phyloP scores from a whole-genome alignment of 2,888 invertebrate species.

The Acleris sparsana region DNA sequence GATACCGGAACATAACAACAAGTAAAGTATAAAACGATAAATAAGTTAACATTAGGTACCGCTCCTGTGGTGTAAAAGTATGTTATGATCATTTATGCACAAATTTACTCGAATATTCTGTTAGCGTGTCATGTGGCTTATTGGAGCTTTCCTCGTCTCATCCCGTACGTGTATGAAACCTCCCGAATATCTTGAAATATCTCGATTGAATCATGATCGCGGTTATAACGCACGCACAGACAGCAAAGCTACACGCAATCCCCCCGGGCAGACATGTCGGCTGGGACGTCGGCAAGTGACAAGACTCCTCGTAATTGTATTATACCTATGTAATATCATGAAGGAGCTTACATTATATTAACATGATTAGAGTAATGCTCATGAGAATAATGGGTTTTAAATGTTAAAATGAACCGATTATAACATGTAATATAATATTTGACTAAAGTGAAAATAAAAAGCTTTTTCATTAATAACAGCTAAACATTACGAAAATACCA shows the following conservation, averaged over 20 bases:
- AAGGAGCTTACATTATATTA: background rate
- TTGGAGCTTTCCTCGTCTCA: background rate
- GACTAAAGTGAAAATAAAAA: too few relatives aligned
- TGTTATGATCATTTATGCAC: too few relatives aligned
- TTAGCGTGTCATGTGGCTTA: background rate
- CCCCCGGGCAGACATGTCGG: constrained; percentile 11
- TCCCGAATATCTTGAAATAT: background rate
- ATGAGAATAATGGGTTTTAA: too few relatives aligned
- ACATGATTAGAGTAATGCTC: background rate
- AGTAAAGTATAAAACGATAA: too few relatives aligned
- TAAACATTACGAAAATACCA: too few relatives aligned
- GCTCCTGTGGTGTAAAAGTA: too few relatives aligned
- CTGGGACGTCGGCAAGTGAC: constrained; percentile 9
- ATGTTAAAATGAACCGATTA: too few relatives aligned
- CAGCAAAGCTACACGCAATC: constrained; percentile 13
- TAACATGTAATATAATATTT: too few relatives aligned
- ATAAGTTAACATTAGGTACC: too few relatives aligned
- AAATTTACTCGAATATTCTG: too few relatives aligned
- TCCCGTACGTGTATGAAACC: constrained; percentile 1
- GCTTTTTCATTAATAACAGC: too few relatives aligned
- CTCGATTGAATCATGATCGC: constrained; percentile 9
- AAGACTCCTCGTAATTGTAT: constrained; percentile 16
- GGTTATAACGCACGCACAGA: constrained; percentile 13
- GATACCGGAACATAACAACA: too few relatives aligned
- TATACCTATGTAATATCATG: constrained; percentile 11